Percentiles rank a stretch among this genome's conserved stretches.
Evolutionary conservation across 2,797 vertebrate species (phyloP).

Genomic region (Gambusia yucatana): DNA sequence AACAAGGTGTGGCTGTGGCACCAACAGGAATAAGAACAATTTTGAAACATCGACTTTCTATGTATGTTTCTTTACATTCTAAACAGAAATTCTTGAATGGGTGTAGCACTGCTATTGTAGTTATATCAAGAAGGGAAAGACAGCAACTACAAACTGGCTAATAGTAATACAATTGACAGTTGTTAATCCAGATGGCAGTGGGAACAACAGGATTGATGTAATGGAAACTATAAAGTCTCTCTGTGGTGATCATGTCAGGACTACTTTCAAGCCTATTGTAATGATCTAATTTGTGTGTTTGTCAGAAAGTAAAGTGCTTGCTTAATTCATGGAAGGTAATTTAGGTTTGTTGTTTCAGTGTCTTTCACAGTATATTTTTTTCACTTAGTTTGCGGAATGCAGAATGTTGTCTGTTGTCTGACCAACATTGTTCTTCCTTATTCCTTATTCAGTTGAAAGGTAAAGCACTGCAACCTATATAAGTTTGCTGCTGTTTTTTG

Average conservation of each 20-base stretch:
- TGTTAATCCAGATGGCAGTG: background rate
- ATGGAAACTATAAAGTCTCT: background rate
- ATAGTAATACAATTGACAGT: background rate
- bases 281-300: background rate
- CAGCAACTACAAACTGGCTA: background rate
- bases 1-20: background rate
- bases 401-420: background rate
- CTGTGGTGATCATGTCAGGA: background rate
- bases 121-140: background rate
- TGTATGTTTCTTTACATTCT: background rate
- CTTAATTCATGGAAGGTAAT: background rate
- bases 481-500: too few species aligned
- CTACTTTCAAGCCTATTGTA: background rate
- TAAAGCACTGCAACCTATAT: background rate
- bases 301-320: background rate
- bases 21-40: background rate
- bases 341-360: background rate
- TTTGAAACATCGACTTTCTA: background rate
- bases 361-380: background rate
- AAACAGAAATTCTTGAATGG: background rate
- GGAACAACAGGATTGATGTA: background rate
- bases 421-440: background rate
- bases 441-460: background rate
- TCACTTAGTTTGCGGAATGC: background rate
- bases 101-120: background rate